phyloP scores from a whole-genome alignment of 2,888 invertebrate species.

The Portevinia maculata region DNA sequence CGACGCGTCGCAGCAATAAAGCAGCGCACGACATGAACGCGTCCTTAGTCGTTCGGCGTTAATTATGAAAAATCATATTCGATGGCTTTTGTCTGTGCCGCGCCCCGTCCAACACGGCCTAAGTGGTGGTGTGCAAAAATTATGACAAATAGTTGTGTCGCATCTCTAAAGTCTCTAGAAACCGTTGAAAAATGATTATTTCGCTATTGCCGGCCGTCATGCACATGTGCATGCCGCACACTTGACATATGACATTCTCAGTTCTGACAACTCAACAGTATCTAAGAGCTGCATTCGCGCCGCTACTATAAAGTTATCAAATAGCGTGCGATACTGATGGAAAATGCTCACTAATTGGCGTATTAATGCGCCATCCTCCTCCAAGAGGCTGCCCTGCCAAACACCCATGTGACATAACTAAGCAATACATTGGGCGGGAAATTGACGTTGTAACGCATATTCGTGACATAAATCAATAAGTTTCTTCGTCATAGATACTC shows the following conservation, averaged over 20 bases:
- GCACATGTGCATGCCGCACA: slow-evolving; percentile 59
- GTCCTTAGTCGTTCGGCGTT: slow-evolving; percentile 51
- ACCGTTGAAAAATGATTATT: slow-evolving; percentile 67
- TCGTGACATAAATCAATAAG: slow-evolving; percentile 66
- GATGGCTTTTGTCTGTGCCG: slow-evolving; percentile 61
- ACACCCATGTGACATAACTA: slow-evolving; percentile 64
- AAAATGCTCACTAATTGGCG: slow-evolving; percentile 73
- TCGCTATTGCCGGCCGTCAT: slow-evolving; percentile 35
- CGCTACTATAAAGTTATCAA: slow-evolving; percentile 69
- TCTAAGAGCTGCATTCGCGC: slow-evolving; percentile 2
- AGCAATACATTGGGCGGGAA: slow-evolving; percentile 36
- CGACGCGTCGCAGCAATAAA: slow-evolving; percentile 44
- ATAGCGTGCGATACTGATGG: slow-evolving; percentile 67
- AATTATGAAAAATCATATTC: slow-evolving; percentile 66
- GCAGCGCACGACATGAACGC: slow-evolving; percentile 14
- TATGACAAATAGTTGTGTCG: slow-evolving; percentile 63
- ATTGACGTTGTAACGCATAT: slow-evolving; percentile 63
- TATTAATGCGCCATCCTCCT: slow-evolving; percentile 70
- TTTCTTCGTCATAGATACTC: slow-evolving; percentile 33
- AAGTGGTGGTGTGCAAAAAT: slow-evolving; percentile 44
- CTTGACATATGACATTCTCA: slow-evolving; percentile 69
- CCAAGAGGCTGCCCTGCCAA: slow-evolving; percentile 60
- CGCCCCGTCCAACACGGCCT: slow-evolving; percentile 3
- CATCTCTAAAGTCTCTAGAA: slow-evolving; percentile 42
- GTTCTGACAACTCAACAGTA: slow-evolving; percentile 73